Evolutionary conservation across 1,140 invertebrate genomes (phyloP), one percentile per base, ranked within the genome.

Genomic region (Lanistes nyassanus): DNA sequence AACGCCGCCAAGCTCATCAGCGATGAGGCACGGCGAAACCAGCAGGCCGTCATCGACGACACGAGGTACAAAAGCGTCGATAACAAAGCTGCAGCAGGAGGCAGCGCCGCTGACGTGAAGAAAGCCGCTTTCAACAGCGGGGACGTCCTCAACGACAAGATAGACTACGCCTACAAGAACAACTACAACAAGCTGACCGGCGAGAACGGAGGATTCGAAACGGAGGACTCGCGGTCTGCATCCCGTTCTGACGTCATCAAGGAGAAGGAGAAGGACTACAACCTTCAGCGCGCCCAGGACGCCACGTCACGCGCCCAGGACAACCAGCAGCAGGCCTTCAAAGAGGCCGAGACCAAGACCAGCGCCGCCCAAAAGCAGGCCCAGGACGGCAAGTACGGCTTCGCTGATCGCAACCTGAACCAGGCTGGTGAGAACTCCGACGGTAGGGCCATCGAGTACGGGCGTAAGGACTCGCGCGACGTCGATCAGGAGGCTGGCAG

Each of bases 201-300:
- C 34, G 78, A 79, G 66, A 79, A 62, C 68, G 78, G 78, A 23
- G 78, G 78, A n/a, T 79, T 64, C 29, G 78, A 79, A 42, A 75
- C 76, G 31, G 78, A 79, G 56, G 55, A 76, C 55, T 74, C 74
- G 21, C 39, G 51, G 23, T 60, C 65, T 37, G 16, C 56, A 37
- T 37, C 56, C 62, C 73, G 74, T 29, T 66, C 76, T 21, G 78
- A 79, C 60, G 36, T 73, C 19, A 58, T 74, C 47, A 60, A 72
- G 26, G 75, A 76, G 34, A 37, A 62, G 39, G 74, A 79, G 56
- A 76, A 74, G 66, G 78, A 76, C 58, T 37, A 36, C n/a, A 74
- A 70, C 37, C 29, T 76, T 29, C 37, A 42, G 39, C 47, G 71
- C 29, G 62, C 47, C 13, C 70, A 79, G 37, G 60, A 67, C n/a